Evolutionary conservation across 2,888 invertebrate species (phyloP), one percentile per base, ranked within the genome.

Genomic region (Lamellibrachia columna): DNA sequence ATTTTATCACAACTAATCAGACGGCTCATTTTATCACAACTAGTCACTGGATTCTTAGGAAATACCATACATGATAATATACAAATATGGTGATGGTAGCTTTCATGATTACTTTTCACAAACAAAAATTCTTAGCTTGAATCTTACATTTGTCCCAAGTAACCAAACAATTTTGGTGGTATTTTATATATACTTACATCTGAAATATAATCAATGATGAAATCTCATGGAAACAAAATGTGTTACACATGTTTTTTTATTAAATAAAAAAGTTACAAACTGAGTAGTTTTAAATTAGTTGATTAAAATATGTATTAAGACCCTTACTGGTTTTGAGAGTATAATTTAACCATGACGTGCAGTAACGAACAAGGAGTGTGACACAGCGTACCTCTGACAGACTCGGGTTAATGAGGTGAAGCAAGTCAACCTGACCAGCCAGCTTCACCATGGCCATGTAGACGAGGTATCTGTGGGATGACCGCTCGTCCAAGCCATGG

Each of bases 391-490:
- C 93, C 90, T 93, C 93, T 40, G 92, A 93, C 7, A 94, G 15
- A 55, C 93, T 93, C 9, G 94, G 93, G 91, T 94, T 93, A 60
- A 94, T 53, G 52, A 93, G 90, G 28, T 94, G 92, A n/a, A 99
- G 98, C 95, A 98, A 98, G 93, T 98, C 98, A 53, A 98, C 98
- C 94, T 98, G 98, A 90, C 98, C 98, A 0, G 99, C 98, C 93
- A 99, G 97, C 97, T 98, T 98, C 52, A 99, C 98, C 95, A 99
- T 97, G 95, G 98, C 98, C 96, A 98, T 98, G 96, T 99, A 99
- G 22, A 99, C 98, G 96, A 98, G 98, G 96, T 99, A 99, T 90
- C 99, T 97, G 96, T 98, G 97, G 0, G 98, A 98, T 0, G 98
- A 98, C 94, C 98, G 97, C 93, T 98, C 98, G 95, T 98, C 98